A percentile compares a stretch with the other conserved stretches of the same genome.
phyloP scores from a whole-genome alignment of 2,113 vertebrate genomes.

The Gobius niger region DNA sequence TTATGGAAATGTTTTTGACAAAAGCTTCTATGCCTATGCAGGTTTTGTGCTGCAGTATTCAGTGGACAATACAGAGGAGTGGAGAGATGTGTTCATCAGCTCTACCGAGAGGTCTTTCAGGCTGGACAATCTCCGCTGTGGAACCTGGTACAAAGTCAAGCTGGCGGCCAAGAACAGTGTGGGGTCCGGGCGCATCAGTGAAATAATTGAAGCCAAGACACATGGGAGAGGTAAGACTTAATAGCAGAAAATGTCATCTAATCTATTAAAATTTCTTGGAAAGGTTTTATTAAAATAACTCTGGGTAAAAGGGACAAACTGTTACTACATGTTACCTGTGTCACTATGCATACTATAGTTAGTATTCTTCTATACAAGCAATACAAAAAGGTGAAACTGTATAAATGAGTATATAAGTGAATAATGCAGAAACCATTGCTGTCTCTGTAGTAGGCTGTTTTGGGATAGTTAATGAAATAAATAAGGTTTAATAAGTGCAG shows the following conservation, averaged over 20 bases:
- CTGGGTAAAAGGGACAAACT: no score
- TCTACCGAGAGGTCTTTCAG: slow-evolving; percentile 93
- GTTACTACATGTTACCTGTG: neutral
- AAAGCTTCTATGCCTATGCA: slow-evolving; percentile 55
- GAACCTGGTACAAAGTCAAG: slow-evolving; percentile 99
- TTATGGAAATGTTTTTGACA: neutral
- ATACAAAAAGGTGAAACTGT: neutral
- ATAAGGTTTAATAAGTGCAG: no score
- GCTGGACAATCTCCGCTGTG: slow-evolving; percentile 94
- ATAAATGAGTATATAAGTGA: neutral
- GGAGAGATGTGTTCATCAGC: slow-evolving; percentile 97
- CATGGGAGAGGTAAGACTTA: slow-evolving; percentile 87
- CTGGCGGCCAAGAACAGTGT: slow-evolving; percentile 98
- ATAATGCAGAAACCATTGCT: neutral
- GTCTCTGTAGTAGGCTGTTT: neutral
- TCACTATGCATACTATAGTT: no score
- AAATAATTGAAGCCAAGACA: slow-evolving; percentile 99
- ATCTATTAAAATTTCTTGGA: no score
- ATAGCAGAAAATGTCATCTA: no score
- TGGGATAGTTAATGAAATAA: neutral
- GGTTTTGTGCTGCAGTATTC: slow-evolving; percentile 99
- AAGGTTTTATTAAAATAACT: no score
- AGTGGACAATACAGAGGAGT: slow-evolving; percentile 97
- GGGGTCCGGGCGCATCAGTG: slow-evolving; percentile 95
- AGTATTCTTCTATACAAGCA: no score